These are phyloP conservation scores for Sphaerophoria taeniata DNA, from an alignment of 2,888 invertebrate genomes.

Conservation along the genomic window DNA sequence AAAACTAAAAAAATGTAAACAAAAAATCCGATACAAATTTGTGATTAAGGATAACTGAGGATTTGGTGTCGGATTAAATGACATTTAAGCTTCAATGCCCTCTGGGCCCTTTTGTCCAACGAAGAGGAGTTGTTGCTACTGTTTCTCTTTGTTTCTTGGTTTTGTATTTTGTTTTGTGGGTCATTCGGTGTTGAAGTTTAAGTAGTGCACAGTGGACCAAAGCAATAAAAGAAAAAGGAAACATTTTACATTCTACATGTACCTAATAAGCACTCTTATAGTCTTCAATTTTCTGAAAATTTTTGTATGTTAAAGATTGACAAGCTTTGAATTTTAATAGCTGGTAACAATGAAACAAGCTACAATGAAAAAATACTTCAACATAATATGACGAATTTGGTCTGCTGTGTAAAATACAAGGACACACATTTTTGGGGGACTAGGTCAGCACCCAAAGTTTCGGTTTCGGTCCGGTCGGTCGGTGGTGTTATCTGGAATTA, in stretches of 20 bases:
- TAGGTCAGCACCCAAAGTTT: background rate
- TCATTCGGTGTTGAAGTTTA: background rate
- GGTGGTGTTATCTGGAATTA: slow-evolving; percentile 20
- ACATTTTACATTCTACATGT: too few species aligned
- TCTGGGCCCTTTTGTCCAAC: too few species aligned
- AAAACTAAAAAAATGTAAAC: too few species aligned
- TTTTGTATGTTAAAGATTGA: too few species aligned
- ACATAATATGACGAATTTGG: background rate
- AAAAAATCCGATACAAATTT: background rate
- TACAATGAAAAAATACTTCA: background rate
- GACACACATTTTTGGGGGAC: background rate
- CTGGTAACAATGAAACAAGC: too few species aligned
- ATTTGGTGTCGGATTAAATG: background rate
- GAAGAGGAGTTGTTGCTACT: background rate
- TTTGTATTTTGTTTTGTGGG: background rate
- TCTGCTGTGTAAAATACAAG: background rate
- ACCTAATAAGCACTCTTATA: too few species aligned
- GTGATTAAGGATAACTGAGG: background rate
- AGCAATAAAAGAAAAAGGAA: background rate
- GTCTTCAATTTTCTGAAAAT: background rate
- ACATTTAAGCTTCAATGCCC: background rate
- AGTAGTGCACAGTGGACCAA: background rate
- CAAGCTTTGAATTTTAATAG: too few species aligned
- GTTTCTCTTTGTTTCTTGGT: background rate
- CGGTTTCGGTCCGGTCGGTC: background rate